Evolutionary conservation across 2,888 invertebrate species (phyloP).

Genomic region (Embidobia sp.): DNA sequence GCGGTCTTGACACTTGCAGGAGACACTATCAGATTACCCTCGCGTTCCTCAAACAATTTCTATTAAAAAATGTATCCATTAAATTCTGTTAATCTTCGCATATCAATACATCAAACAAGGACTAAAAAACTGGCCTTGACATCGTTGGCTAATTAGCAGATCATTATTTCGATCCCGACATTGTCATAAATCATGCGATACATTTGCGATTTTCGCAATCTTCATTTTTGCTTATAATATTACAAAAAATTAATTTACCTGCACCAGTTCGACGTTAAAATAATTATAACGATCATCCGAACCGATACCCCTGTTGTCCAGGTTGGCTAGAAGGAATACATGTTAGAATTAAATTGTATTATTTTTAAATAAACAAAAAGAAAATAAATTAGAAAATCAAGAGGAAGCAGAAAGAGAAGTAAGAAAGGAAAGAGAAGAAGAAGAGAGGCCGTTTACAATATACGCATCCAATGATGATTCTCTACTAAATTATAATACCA

Average conservation of each 20-base stretch:
- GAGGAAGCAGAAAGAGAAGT: not conserved
- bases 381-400: not conserved
- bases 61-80: conserved; percentile 26
- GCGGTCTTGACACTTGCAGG: conserved; percentile 86
- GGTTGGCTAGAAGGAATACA: not conserved
- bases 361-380: not conserved
- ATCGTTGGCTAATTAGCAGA: too few species aligned
- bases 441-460: too few species aligned
- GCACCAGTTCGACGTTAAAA: conserved; percentile 84
- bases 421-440: too few species aligned
- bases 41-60: conserved; percentile 62
- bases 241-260: conserved; percentile 73
- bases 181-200: too few species aligned
- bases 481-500: conserved; percentile 37
- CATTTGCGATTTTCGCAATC: too few species aligned
- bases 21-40: conserved; percentile 86
- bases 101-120: too few species aligned
- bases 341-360: not conserved
- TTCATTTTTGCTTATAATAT: not conserved
- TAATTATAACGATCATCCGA: conserved; percentile 81
- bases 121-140: too few species aligned
- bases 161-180: too few species aligned
- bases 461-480: conserved; percentile 11
- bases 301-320: conserved; percentile 15
- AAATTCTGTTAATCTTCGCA: too few species aligned